Conservation (phyloP, 2,113 vertebrate species). For the Thryonomys swinderianus region DNA sequence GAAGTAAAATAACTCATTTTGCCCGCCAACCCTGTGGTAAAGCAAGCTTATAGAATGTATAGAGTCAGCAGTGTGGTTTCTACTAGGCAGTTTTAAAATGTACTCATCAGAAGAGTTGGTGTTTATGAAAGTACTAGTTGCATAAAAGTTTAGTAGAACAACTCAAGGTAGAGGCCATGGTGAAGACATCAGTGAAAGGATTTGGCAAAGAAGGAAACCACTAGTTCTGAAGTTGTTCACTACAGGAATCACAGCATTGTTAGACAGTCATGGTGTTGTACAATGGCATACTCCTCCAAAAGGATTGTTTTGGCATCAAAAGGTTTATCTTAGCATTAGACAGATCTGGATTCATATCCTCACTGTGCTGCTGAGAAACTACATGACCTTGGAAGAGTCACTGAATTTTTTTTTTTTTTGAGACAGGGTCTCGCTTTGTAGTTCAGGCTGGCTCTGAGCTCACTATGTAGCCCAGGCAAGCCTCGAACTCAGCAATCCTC, state of each 20-base stretch:
- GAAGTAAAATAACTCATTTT: slow-evolving; percentile 10
- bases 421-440: no score
- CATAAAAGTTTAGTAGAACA: background rate
- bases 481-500: no score
- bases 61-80: slow-evolving; percentile 36
- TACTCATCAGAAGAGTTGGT: background rate
- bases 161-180: background rate
- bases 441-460: no score
- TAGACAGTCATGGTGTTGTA: background rate
- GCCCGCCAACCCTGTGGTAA: background rate
- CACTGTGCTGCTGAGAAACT: background rate
- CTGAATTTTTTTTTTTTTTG: background rate
- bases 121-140: slow-evolving; percentile 28
- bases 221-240: background rate
- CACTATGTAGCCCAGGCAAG: no score
- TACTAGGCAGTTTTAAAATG: background rate
- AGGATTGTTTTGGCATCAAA: background rate
- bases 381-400: background rate
- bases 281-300: background rate
- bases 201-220: background rate
- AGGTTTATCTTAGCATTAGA: background rate
- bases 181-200: background rate
- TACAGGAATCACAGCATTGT: background rate
- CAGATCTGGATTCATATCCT: background rate
- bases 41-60: background rate